Base-by-base conservation (phyloP, 2,113 vertebrate species). In the Brachyhypopomus occidentalis region DNA sequence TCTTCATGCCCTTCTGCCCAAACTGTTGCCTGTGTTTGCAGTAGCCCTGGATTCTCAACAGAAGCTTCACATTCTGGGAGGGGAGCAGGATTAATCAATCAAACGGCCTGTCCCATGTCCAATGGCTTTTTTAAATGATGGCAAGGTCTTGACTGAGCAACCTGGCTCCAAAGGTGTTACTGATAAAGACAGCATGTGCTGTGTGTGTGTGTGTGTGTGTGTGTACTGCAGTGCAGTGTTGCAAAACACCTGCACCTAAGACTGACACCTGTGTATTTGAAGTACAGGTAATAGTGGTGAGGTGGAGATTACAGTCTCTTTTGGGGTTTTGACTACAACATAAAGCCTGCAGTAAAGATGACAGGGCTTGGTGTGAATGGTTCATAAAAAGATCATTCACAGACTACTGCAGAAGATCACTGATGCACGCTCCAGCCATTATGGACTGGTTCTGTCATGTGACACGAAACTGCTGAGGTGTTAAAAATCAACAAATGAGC, bases 31-130 rank as follows among this genome's bases (percentile, higher is more conserved):
- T 30, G 3, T 30, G 30, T 2, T n/a, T n/a, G 30, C 30, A 30
- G 30, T 2, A 52, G 12, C 45, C 9, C 11, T 41, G 45, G 45
- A 8, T 52, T 14, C 9, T 14, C 12, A 52, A 52, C 45, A 52
- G 12, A 52, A 2, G 45, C 2, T 11, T 12, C 45, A 66, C 11
- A 22, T 14, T 11, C 45, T 22, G 60, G 5, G 22, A 22, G 62
- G 67, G 76, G 36, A 78, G 72, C 75, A 70, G 25, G 74, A 69
- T 74, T 23, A 52, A 73, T 63, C 22, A 83, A 79, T 83, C 72
- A 74, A 69, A 58, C 17, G 9, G 48, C 45, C 75, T 58, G 75
- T 64, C 81, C 58, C 20, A 38, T 4, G 27, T 38, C 25, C 67
- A 30, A 75, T 58, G 52, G 17, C 62, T 75, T 23, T 23, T 75